Evolutionary conservation across 2,113 vertebrate species (phyloP), one percentile per base, ranked within the genome.

Genomic region (Elephas maximus): DNA sequence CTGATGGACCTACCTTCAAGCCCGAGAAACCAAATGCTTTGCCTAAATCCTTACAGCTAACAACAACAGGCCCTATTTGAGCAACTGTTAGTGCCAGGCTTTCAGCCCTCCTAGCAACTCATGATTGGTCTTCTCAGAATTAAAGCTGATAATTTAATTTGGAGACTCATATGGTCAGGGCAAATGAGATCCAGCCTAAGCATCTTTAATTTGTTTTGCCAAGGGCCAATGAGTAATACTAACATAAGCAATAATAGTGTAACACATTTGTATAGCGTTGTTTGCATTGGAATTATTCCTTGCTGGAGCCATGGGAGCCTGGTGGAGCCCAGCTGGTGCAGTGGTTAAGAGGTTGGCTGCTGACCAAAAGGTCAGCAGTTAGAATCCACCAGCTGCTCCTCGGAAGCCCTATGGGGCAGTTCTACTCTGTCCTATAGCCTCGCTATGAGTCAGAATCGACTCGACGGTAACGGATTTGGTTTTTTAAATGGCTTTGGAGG

Each of bases 121-220:
- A 1, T 21, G 91, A 85, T 20, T 48, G 44, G 26, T 26, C 24
- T 73, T 6, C 15, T 86, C 44, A 76, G 65, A 73, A 41, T 62
- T 44, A 45, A 92, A 92, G 83, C n/a, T 69, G 41, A 37, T 57
- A 44, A 71, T 82, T 94, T 82, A 78, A 71, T 86, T n/a, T 91
- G 63, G 51, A 69, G 69, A 73, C 69, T 73, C 51, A 15, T 10
- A 37, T 41, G 67, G 88, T 86, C 44, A 77, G 73, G 18, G 48
- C 4, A 48, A 65, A 30, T 63, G 14, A 88, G 23, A 86, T 81
- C 20, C 28, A 28, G 28, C 5, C 24, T 76, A 84, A 80, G 57
- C 8, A 57, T 96, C 62, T 44, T 73, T 69, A 28, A n/a, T 6
- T 67, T 85, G 21, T 51, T 85, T 95, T 73, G 88, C 51, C 30